Base-by-base conservation (phyloP, 2,888 invertebrate genomes). In the Dryomyza anilis region DNA sequence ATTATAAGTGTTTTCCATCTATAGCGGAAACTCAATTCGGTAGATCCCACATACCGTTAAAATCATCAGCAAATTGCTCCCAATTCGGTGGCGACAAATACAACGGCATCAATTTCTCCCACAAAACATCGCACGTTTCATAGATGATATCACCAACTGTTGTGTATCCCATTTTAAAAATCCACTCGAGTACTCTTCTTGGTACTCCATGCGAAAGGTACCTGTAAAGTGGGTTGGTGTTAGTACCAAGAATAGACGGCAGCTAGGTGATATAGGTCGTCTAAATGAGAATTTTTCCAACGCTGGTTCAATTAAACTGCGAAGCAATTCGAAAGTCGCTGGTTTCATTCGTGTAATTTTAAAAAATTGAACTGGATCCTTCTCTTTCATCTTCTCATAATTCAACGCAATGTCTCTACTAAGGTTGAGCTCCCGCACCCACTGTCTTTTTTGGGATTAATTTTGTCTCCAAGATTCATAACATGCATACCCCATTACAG, bases 1-100 rank as follows among this genome's bases (percentile, higher is more conserved):
- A 19, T 59, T 63, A 21, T n/a, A 63, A 45, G 56, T 63, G 63
- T 46, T 59, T 66, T 12, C 66, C 58, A 29, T 58, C 63, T 27
- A 66, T 43, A 39, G 66, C 58, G 1, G 52, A 12, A 25, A 66
- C 48, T 46, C 66, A 66, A 46, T 63, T 66, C 12, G 59, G 59
- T 33, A 66, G 21, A 63, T 66, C 59, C 66, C 55, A 66, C 12
- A 66, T 21, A 14, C 19, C 8, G 3, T 60, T 48, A 21, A 64
- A 67, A 53, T 66, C 48, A 2, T 6, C 36, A 6, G 56, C 58
- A 36, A 59, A 59, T 19, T 59, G 25, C 53, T 27, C 43, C 56
- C 63, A 66, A 21, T 63, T 55, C 23, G 57, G 63, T 19, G 46
- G 55, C 8, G 25, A n/a, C 27, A 67, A 27, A 60, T 67, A 63